Conservation (phyloP, 2,888 invertebrate genomes). For the Hetaerina titia region DNA sequence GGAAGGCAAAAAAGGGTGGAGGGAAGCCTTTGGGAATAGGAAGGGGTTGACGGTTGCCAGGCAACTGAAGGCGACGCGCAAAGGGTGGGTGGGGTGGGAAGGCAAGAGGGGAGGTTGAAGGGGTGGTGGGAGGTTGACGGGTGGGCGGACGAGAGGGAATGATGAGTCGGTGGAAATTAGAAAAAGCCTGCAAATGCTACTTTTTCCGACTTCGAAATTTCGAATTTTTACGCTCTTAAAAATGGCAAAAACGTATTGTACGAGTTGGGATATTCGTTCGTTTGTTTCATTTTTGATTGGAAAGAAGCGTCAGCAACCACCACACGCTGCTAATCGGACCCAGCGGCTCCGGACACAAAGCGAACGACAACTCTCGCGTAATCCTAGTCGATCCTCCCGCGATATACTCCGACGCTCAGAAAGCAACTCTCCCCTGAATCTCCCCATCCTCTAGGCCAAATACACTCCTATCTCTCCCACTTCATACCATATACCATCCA, state of each 20-base stretch:
- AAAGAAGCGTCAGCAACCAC: slow-evolving; percentile 6
- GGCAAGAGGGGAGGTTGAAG: background rate
- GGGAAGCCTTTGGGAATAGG: background rate
- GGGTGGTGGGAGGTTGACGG: background rate
- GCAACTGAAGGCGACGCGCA: slow-evolving; percentile 8
- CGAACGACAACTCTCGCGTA: slow-evolving; percentile 16
- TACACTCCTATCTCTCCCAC: background rate
- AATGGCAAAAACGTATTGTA: slow-evolving; percentile 25
- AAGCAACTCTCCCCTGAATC: background rate
- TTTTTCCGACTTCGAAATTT: background rate
- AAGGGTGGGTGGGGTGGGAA: background rate
- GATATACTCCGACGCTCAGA: background rate
- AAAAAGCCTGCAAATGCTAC: slow-evolving; percentile 6
- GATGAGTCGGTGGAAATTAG: slow-evolving; percentile 19
- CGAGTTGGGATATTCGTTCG: background rate
- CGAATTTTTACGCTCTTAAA: slow-evolving; percentile 27
- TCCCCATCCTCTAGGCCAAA: background rate
- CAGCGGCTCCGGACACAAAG: slow-evolving; percentile 4
- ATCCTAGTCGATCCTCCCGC: slow-evolving; percentile 1
- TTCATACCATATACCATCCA: background rate
- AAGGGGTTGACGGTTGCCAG: background rate
- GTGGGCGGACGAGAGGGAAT: background rate
- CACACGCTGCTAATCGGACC: slow-evolving; percentile 1
- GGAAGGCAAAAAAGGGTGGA: background rate
- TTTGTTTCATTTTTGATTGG: slow-evolving; percentile 39